phyloP scores from a whole-genome alignment of 2,888 invertebrate genomes.

The Rotaria magnacalcarata region DNA sequence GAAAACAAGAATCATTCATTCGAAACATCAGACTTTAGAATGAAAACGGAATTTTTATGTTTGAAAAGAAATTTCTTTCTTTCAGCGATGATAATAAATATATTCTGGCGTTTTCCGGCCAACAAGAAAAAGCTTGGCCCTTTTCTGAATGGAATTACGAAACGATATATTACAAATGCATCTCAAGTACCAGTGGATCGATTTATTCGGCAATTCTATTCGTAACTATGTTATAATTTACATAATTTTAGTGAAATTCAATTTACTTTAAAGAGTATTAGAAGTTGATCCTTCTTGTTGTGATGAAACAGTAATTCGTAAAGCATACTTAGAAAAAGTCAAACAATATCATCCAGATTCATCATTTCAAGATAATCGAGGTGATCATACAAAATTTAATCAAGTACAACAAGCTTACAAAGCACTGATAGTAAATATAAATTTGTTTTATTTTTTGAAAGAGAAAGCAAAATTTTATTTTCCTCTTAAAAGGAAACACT shows the following conservation, averaged over 20 bases:
- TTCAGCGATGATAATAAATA: neutral
- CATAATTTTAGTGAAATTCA: neutral
- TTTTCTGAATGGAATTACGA: neutral
- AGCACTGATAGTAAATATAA: neutral
- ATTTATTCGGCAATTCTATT: neutral
- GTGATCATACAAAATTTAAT: neutral
- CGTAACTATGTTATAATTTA: neutral
- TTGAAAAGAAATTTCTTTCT: neutral
- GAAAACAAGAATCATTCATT: too few relatives aligned
- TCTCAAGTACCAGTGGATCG: neutral
- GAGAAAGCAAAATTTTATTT: neutral
- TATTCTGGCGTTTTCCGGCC: neutral
- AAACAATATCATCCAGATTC: conserved; percentile 36
- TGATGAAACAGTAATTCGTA: conserved; percentile 23
- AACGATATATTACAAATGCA: neutral
- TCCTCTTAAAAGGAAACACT: neutral
- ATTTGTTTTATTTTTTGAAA: neutral
- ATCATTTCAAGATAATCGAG: neutral
- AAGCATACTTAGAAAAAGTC: conserved; percentile 17
- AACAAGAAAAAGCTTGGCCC: neutral
- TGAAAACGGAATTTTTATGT: too few relatives aligned
- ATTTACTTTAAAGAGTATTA: neutral
- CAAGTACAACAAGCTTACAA: conserved; percentile 28
- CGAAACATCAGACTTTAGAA: too few relatives aligned
- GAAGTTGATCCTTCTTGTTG: conserved; percentile 14